Conservation (phyloP, 2,888 invertebrate species). For the Balanococcus diminutus region DNA sequence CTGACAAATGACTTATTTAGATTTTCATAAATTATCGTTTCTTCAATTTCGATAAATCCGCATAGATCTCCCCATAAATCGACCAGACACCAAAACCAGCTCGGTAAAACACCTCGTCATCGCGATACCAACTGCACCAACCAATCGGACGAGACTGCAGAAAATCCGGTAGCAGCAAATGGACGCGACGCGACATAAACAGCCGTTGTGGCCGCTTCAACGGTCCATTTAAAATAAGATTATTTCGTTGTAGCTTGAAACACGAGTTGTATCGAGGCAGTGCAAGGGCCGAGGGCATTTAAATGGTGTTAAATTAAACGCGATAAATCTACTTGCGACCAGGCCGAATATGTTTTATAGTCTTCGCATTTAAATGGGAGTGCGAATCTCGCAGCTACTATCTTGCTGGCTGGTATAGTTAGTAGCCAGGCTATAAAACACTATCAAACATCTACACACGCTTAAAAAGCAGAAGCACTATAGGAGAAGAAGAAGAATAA, state of each 20-base stretch:
- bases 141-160: not conserved
- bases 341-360: constrained; percentile 23
- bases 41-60: too few species aligned
- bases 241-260: not conserved
- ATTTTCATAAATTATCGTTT: too few species aligned
- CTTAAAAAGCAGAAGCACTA: not conserved
- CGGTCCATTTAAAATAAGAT: not conserved
- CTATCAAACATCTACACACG: constrained; percentile 18
- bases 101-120: too few species aligned
- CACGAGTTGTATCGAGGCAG: too few species aligned
- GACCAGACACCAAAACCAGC: too few species aligned
- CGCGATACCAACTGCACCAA: not conserved
- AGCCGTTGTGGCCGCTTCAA: not conserved
- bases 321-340: not conserved
- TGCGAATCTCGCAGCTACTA: not conserved
- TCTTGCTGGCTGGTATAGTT: too few species aligned
- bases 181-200: not conserved
- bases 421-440: not conserved
- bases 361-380: not conserved
- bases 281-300: not conserved
- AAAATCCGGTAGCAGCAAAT: not conserved
- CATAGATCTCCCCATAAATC: too few species aligned
- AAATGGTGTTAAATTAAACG: constrained; percentile 22
- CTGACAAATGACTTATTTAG: too few species aligned
- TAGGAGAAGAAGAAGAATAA: not conserved